phyloP scores from a whole-genome alignment of 2,113 vertebrate species.

The Agapornis roseicollis region DNA sequence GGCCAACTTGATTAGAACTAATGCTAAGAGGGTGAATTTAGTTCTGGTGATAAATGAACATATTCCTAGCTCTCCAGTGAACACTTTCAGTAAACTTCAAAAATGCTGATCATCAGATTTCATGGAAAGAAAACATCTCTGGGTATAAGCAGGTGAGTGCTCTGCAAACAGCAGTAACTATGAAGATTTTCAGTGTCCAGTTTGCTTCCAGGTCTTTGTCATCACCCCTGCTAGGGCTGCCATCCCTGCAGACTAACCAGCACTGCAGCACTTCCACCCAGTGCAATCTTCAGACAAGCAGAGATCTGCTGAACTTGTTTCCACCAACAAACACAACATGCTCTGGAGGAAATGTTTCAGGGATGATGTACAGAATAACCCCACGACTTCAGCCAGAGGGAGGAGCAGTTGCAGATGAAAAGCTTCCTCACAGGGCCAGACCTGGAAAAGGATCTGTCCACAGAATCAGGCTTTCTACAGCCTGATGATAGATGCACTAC shows the following conservation, averaged over 20 bases:
- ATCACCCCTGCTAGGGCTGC: background rate
- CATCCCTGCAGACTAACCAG: background rate
- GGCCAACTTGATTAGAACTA: background rate
- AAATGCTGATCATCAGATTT: background rate
- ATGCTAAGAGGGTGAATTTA: background rate
- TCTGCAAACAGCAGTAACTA: background rate
- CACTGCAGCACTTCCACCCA: background rate
- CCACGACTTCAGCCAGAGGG: constrained; percentile 12
- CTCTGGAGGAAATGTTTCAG: background rate
- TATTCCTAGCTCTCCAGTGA: background rate
- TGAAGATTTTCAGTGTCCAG: background rate
- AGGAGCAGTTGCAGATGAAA: constrained; percentile 44
- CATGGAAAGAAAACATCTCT: background rate
- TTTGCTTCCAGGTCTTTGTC: background rate
- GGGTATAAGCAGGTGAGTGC: background rate
- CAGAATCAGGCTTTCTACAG: background rate
- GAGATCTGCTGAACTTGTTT: background rate
- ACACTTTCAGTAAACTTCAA: background rate
- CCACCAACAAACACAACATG: background rate
- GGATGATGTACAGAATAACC: background rate
- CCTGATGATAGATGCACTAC: constrained; percentile 8
- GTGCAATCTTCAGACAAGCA: background rate
- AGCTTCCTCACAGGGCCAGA: background rate
- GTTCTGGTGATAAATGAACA: background rate
- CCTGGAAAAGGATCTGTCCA: background rate